Evolutionary conservation across 1,140 invertebrate species (phyloP), one percentile per base, ranked within the genome.

Genomic region (Scaptomyza hsui): DNA sequence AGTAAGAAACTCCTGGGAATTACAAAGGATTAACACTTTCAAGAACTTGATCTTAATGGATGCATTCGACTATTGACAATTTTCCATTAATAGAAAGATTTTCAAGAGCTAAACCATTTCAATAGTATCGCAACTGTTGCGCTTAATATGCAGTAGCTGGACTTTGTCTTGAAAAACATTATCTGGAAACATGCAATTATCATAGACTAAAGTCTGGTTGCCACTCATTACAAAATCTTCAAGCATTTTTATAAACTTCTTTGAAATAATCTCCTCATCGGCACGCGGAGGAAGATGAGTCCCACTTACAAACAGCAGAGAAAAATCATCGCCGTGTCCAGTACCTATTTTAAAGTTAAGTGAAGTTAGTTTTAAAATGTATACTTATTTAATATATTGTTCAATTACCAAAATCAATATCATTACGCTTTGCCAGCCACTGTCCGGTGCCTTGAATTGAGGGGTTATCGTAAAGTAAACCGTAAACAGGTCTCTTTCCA

Each of bases 291-390:
- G 18, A 18, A 24, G 19, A 0, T 26, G 21, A 1, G 44, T 1
- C 26, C 3, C 19, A 32, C 21, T 63, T 4, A 52, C 41, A 32
- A 82, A 57, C 1, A 82, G 65, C 2, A 79, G 24, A 37, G 44
- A 68, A 48, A 69, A 68, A 41, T 82, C 79, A n/a, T 82, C 79
- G n/a, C 57, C 70, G 62, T 82, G 79, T 2, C 75, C 44, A 41
- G 76, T 72, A 4, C 79, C 79, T 79, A 21, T 26, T n/a, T 2
- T n/a, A 12, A 35, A 6, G 13, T 37, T 4, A 2, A 41, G n/a
- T n/a, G n/a, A n/a, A n/a, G n/a, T n/a, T n/a, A n/a, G n/a, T n/a
- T n/a, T n/a, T n/a, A n/a, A n/a, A n/a, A n/a, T n/a, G n/a, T n/a
- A n/a, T n/a, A 9, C 6, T 29, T 7, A 9, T 9, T 9, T 29